Base-by-base conservation (phyloP, 2,888 invertebrate genomes). In the Netelia virgata region DNA sequence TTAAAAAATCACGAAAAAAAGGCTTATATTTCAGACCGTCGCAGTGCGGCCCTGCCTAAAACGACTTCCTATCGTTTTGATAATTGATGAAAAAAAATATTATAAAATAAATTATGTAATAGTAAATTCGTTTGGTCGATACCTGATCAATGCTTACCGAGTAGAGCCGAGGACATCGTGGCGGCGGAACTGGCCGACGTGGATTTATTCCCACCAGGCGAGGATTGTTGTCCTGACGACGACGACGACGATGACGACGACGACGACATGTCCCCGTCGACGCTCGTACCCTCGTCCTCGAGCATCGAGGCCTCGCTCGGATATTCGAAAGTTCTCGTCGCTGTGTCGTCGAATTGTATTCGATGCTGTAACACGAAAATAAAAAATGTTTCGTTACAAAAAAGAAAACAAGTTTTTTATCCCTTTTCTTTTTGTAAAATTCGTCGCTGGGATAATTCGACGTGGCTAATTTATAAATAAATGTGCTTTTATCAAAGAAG, bases 301-400 rank as follows among this genome's bases (percentile, higher is more conserved):
- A 96, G 94, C 91, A 98, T 94, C 64, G 97, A 97, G 84, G 96
- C 96, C 95, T 98, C 98, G 82, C 98, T 98, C 75, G 98, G 98
- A 94, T 99, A 99, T 95, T 98, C 98, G 94, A 97, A 98, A 75
- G 97, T 97, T 88, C 97, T 96, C 88, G 98, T 98, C 78, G 97
- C 96, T 78, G 96, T 96, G 93, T 98, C 98, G 94, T 98, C 97
- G 94, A 98, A 98, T 91, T 97, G 96, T 91, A 98, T 97, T 94
- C 96, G 97, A 92, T 97, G 94, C 98, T 98, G 96, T 63, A 94
- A 91, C 83, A 70, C 41, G n/a, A 55, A 84, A 78, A 82, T 74
- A 74, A 87, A 89, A 61, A 86, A 53, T 47, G 36, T 16, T 53
- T 59, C 70, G 9, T n/a, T 10, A 18, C 3, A 36, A 36, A 36